Evolutionary conservation across 2,113 vertebrate species (phyloP).

Genomic region (Ahaetulla prasina): DNA sequence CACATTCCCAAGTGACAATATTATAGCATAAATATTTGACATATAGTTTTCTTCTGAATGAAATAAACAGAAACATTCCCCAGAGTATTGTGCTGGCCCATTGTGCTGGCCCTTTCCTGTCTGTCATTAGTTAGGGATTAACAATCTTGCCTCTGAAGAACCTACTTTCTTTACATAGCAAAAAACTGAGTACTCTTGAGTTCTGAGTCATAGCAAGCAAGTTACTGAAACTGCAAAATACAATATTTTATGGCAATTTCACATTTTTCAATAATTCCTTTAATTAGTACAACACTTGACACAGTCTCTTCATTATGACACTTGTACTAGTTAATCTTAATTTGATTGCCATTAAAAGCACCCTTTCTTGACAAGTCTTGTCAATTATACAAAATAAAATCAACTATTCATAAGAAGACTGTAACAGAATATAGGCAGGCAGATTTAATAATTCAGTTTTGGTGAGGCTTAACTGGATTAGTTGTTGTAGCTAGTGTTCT

Average conservation of each 20-base stretch:
- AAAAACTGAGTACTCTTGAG: conserved; percentile 5
- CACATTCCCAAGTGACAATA: conserved; percentile 65
- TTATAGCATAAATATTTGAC: conserved; percentile 72
- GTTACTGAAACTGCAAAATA: conserved; percentile 53
- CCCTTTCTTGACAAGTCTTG: conserved; percentile 80
- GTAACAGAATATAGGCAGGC: conserved; percentile 85
- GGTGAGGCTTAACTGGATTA: conserved; percentile 75
- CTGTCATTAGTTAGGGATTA: conserved; percentile 54
- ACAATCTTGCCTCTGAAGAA: conserved; percentile 43
- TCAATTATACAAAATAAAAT: conserved; percentile 95
- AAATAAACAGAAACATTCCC: conserved; percentile 44
- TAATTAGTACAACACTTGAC: conserved; percentile 66
- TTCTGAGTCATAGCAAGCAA: conserved; percentile 25
- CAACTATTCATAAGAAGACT: conserved; percentile 92
- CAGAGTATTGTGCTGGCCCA: conserved; percentile 26
- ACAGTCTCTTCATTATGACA: conserved; percentile 62
- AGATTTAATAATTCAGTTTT: conserved; percentile 97
- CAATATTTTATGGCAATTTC: conserved; percentile 65
- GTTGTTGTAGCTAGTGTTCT: conserved; percentile 81
- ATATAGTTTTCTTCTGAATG: conserved; percentile 36
- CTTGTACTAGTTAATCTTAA: conserved; percentile 72
- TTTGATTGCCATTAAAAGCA: conserved; percentile 74
- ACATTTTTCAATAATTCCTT: conserved; percentile 50
- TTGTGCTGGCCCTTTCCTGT: conserved; percentile 48
- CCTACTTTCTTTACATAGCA: conserved; percentile 39